Evolutionary conservation across 1,140 invertebrate genomes (phyloP).

Genomic region (Drosophila eugracilis): DNA sequence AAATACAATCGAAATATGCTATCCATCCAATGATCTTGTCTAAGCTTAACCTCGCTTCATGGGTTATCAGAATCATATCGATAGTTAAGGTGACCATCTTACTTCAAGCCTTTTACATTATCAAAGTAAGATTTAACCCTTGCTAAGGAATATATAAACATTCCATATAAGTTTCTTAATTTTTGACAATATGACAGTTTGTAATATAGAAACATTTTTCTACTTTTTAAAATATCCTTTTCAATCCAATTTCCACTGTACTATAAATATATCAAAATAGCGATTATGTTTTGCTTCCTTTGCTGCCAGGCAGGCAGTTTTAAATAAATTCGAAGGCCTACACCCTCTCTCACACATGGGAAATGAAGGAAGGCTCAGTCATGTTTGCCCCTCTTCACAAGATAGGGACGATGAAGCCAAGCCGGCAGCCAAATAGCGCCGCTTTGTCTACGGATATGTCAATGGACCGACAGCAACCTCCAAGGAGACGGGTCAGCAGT

Average conservation of each 20-base stretch:
- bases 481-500: conserved; percentile 7
- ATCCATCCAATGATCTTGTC: no score
- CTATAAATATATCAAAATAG: conserved; percentile 5
- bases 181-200: no score
- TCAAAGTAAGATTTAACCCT: no score
- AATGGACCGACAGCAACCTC: conserved; percentile 40
- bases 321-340: conserved; percentile 55
- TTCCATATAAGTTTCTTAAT: no score
- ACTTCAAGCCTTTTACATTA: no score
- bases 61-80: no score
- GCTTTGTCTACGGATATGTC: conserved; percentile 62
- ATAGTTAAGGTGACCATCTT: no score
- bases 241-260: not conserved
- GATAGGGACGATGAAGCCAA: conserved; percentile 24
- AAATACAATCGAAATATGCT: no score
- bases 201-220: no score
- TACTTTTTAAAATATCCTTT: not conserved
- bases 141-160: no score
- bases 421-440: conserved; percentile 51
- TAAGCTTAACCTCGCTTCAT: no score
- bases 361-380: conserved; percentile 4
- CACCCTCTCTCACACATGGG: conserved; percentile 1
- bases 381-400: conserved; percentile 32
- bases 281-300: conserved; percentile 45
- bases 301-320: conserved; percentile 43